phyloP scores from a whole-genome alignment of 2,888 invertebrate species.

The Trileptium ribeirensis region DNA sequence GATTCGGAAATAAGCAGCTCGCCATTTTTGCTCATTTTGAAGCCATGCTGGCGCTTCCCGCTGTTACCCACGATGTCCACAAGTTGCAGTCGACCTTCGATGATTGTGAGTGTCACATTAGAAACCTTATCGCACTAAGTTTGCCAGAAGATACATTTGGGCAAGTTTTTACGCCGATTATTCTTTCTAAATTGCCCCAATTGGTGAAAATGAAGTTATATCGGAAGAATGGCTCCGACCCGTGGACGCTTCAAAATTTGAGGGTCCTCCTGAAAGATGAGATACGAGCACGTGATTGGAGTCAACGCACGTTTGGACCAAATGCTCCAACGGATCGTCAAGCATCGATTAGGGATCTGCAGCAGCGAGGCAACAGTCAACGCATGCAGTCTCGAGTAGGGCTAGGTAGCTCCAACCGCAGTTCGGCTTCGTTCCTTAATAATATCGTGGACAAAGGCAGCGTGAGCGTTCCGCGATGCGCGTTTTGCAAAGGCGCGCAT shows the following conservation, averaged over 20 bases:
- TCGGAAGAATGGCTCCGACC: background rate
- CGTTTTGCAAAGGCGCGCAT: background rate
- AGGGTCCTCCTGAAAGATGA: background rate
- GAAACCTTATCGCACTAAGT: background rate
- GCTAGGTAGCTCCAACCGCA: background rate
- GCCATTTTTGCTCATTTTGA: background rate
- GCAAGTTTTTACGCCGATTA: conserved; percentile 4
- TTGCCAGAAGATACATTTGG: background rate
- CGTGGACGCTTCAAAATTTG: background rate
- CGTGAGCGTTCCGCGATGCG: background rate
- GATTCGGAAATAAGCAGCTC: background rate
- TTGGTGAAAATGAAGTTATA: background rate
- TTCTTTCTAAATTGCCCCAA: background rate
- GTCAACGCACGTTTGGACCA: background rate
- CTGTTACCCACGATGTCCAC: background rate
- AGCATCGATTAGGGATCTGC: background rate
- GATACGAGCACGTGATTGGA: background rate
- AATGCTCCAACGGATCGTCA: too few species aligned
- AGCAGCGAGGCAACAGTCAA: background rate
- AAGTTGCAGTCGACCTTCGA: background rate
- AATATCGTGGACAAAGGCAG: background rate
- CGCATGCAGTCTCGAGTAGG: too few species aligned
- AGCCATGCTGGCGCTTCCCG: background rate
- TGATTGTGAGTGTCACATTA: background rate
- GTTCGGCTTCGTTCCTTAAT: background rate